phyloP scores from a whole-genome alignment of 2,113 vertebrate genomes.

The Monopterus albus region DNA sequence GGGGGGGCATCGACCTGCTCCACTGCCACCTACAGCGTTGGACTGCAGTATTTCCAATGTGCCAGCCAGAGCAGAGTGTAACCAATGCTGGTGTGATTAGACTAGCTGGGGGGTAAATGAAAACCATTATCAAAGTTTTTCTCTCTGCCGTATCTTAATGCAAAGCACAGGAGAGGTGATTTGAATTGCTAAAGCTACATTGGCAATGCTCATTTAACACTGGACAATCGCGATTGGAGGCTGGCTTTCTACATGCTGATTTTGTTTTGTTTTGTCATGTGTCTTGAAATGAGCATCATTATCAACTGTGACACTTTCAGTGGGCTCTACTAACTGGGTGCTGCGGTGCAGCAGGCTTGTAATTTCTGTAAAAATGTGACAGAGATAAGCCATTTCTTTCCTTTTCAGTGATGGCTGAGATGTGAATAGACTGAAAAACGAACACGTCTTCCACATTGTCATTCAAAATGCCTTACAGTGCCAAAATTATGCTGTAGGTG shows the following conservation, averaged over 20 bases:
- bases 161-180: conserved; percentile 66
- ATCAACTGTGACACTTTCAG: conserved; percentile 52
- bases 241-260: conserved; percentile 50
- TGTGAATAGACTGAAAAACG: conserved; percentile 28
- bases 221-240: conserved; percentile 57
- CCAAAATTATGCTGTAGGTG: not conserved
- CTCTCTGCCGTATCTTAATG: conserved; percentile 69
- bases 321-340: conserved; percentile 24
- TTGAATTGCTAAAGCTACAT: conserved; percentile 66
- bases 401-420: conserved; percentile 12
- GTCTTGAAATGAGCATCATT: conserved; percentile 65
- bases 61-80: conserved; percentile 73
- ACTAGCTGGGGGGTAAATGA: conserved; percentile 81
- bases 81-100: conserved; percentile 77
- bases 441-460: conserved; percentile 21
- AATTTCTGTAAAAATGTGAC: conserved; percentile 38
- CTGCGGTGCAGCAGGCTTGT: conserved; percentile 14
- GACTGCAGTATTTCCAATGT: conserved; percentile 61
- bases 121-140: conserved; percentile 81
- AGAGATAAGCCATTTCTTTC: conserved; percentile 27
- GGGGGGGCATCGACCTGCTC: conserved; percentile 39
- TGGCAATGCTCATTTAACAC: conserved; percentile 51
- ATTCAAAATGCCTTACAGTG: not conserved
- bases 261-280: conserved; percentile 67
- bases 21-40: conserved; percentile 48